phyloP scores from a whole-genome alignment of 2,113 vertebrate genomes.

The Ifrita kowaldi region DNA sequence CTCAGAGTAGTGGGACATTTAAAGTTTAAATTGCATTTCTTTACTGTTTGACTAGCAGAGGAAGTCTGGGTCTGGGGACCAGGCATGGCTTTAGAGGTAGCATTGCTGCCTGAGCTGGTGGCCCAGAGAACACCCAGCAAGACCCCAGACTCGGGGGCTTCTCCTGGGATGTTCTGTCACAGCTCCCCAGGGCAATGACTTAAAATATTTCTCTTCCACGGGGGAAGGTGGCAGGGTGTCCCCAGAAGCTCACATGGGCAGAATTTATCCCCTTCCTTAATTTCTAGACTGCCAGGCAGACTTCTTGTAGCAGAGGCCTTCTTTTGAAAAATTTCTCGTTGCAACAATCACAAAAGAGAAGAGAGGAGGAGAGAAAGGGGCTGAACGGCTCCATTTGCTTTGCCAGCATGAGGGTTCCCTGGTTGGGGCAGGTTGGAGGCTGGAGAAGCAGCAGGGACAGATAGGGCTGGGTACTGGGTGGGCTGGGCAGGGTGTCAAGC shows the following conservation, averaged over 20 bases:
- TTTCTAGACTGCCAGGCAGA: background rate
- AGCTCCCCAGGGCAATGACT: background rate
- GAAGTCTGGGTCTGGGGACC: background rate
- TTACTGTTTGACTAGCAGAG: background rate
- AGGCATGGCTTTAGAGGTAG: background rate
- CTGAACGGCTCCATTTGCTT: background rate
- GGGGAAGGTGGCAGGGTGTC: background rate
- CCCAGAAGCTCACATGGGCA: background rate
- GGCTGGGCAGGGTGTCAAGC: background rate
- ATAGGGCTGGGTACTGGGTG: background rate
- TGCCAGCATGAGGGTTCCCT: background rate
- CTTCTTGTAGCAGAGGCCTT: background rate
- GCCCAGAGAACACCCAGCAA: background rate
- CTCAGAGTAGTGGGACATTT: background rate
- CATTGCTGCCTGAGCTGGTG: background rate
- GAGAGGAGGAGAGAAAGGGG: rapidly evolving
- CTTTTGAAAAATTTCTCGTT: background rate
- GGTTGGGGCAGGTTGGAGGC: background rate
- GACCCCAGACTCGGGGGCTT: rapidly evolving
- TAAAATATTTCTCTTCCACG: background rate
- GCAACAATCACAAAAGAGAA: background rate
- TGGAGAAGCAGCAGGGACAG: background rate
- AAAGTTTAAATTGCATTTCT: background rate
- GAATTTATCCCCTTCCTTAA: background rate
- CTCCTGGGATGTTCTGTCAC: background rate